phyloP scores from a whole-genome alignment of 2,888 invertebrate genomes.

The Drosophila austrosaltans region DNA sequence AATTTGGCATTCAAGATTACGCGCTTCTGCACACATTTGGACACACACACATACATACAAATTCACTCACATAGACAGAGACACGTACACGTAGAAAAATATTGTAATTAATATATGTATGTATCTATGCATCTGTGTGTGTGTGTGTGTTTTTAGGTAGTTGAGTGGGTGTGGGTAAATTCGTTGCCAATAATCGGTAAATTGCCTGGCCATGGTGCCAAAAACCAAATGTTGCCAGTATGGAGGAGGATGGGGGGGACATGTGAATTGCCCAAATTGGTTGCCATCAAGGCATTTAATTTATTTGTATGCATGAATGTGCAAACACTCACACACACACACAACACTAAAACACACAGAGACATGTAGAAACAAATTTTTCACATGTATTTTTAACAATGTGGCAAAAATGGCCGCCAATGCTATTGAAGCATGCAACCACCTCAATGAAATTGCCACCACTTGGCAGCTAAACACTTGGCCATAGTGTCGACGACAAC shows the following conservation, averaged over 20 bases:
- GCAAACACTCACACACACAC: not conserved
- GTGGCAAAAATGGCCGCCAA: slow-evolving; percentile 47
- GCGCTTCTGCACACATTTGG: slow-evolving; percentile 31
- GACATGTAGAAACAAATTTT: not conserved
- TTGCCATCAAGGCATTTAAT: slow-evolving; percentile 13
- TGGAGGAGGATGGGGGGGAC: no score
- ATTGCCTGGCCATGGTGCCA: slow-evolving; percentile 29
- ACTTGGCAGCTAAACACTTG: slow-evolving; percentile 52
- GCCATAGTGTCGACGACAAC: slow-evolving; percentile 26
- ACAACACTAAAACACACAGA: not conserved
- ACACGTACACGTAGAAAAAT: slow-evolving; percentile 30
- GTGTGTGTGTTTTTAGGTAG: not conserved
- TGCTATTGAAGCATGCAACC: slow-evolving; percentile 8
- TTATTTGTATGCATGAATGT: slow-evolving; percentile 25
- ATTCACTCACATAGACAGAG: slow-evolving; percentile 13
- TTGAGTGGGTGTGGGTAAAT: not conserved
- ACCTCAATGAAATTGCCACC: slow-evolving; percentile 53
- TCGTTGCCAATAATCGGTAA: slow-evolving; percentile 32
- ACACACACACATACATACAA: slow-evolving; percentile 18
- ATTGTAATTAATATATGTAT: slow-evolving; percentile 51
- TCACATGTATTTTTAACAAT: slow-evolving; percentile 59
- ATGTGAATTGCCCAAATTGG: slow-evolving; percentile 4
- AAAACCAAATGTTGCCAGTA: slow-evolving; percentile 25
- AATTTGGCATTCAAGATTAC: slow-evolving; percentile 49
- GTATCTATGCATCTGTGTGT: not conserved